Percentiles rank a stretch among this genome's conserved stretches.
These are phyloP conservation scores for Alcis repandata DNA, from an alignment of 2,888 invertebrate genomes.

Conservation along the genomic window DNA sequence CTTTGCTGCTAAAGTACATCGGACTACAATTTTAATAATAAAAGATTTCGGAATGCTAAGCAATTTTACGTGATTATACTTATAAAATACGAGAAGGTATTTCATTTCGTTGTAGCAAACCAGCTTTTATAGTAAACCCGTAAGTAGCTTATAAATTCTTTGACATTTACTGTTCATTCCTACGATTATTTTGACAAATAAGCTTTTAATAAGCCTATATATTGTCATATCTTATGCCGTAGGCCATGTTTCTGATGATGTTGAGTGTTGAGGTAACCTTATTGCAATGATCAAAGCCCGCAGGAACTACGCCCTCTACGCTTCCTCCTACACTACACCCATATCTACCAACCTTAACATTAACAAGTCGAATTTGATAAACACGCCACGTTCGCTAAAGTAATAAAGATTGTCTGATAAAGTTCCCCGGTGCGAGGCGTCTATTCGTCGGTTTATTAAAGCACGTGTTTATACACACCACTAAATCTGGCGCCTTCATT, in stretches of 20 bases:
- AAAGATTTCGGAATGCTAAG: not conserved
- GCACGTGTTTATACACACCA: conserved; percentile 54
- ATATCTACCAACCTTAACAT: conserved; percentile 31
- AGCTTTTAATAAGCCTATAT: no score
- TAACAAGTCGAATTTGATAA: conserved; percentile 49
- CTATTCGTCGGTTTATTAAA: conserved; percentile 58
- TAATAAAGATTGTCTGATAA: conserved; percentile 54
- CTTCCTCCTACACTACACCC: conserved; percentile 14
- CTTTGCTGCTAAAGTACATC: conserved; percentile 23
- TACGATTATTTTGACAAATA: no score
- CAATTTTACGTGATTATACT: not conserved
- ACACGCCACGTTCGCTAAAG: conserved; percentile 49
- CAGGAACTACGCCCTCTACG: not conserved
- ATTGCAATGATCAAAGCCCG: no score
- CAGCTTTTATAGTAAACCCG: no score
- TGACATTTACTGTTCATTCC: no score
- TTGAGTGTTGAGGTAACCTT: no score
- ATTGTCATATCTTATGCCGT: no score
- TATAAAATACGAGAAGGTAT: no score
- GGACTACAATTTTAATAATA: not conserved
- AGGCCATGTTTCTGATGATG: no score
- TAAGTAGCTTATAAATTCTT: no score
- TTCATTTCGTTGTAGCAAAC: no score
- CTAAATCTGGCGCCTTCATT: conserved; percentile 58
- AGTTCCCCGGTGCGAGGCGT: conserved; percentile 49